Evolutionary conservation across 2,888 invertebrate genomes (phyloP).

Genomic region (Aleiodes testaceus): DNA sequence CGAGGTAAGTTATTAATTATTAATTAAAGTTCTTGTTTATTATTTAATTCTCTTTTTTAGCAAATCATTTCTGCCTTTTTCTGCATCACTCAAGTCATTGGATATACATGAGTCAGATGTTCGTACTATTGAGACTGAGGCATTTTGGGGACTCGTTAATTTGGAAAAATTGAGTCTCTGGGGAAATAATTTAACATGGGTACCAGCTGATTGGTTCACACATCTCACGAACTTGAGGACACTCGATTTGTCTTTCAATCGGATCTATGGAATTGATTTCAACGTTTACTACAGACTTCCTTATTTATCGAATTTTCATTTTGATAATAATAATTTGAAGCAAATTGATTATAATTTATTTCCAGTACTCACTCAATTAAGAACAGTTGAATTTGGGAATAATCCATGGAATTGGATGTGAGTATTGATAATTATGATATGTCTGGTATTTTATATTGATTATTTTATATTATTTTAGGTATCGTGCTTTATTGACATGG

Average conservation of each 20-base stretch:
- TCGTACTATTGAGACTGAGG: conserved; percentile 54
- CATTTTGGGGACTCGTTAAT: conserved; percentile 56
- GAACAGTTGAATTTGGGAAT: conserved; percentile 61
- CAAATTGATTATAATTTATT: conserved; percentile 58
- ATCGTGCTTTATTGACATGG: conserved; percentile 58
- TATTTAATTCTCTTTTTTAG: conserved; percentile 51
- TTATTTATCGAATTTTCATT: conserved; percentile 58
- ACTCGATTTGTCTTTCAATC: conserved; percentile 65
- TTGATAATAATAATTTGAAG: conserved; percentile 62
- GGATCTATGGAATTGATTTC: conserved; percentile 57
- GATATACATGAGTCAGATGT: conserved; percentile 59
- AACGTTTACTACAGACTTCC: conserved; percentile 53
- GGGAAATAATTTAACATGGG: conserved; percentile 59
- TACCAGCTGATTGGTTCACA: conserved; percentile 56
- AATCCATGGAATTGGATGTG: conserved; percentile 65
- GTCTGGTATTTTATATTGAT: not conserved
- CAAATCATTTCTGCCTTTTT: conserved; percentile 57
- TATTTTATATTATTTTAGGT: conserved; percentile 52
- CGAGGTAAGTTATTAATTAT: not conserved
- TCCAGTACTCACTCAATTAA: conserved; percentile 54
- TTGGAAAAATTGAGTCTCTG: conserved; percentile 60
- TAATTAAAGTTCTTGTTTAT: not conserved
- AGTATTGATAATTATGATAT: conserved; percentile 48
- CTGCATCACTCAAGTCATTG: conserved; percentile 51
- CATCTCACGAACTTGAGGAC: conserved; percentile 55